Evolutionary conservation across 2,888 invertebrate species (phyloP).

Genomic region (Myopa tessellatipennis): DNA sequence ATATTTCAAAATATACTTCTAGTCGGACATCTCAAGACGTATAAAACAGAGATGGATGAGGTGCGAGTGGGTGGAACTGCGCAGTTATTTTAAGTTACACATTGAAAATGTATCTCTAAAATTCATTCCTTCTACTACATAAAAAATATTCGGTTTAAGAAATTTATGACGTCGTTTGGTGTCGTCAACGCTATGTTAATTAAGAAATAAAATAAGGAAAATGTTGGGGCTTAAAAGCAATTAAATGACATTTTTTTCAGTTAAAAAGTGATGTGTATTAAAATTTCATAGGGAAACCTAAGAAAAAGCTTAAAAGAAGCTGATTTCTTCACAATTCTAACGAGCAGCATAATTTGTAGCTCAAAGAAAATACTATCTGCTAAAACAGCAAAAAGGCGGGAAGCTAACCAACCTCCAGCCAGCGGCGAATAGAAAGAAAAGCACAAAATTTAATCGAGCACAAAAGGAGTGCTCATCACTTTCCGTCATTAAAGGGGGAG

Average conservation of each 20-base stretch:
- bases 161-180: neutral
- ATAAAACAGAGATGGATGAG: neutral
- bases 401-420: neutral
- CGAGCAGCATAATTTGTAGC: slow-evolving; percentile 20
- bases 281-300: neutral
- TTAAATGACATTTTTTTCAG: neutral
- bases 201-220: neutral
- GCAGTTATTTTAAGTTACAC: neutral
- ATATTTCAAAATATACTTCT: neutral
- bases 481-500: neutral
- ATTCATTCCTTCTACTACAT: neutral
- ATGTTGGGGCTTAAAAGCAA: neutral
- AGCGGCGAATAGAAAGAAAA: slow-evolving; percentile 5
- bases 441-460: slow-evolving; percentile 3
- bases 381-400: neutral
- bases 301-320: neutral
- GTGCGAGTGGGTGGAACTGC: neutral
- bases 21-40: neutral
- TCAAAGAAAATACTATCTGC: slow-evolving; percentile 15
- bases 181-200: neutral
- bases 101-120: neutral
- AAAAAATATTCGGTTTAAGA: neutral
- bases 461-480: slow-evolving; percentile 17
- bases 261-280: neutral
- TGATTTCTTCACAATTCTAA: slow-evolving; percentile 19